Evolutionary conservation across 2,797 vertebrate species (phyloP).

Genomic region (Mycteria americana): DNA sequence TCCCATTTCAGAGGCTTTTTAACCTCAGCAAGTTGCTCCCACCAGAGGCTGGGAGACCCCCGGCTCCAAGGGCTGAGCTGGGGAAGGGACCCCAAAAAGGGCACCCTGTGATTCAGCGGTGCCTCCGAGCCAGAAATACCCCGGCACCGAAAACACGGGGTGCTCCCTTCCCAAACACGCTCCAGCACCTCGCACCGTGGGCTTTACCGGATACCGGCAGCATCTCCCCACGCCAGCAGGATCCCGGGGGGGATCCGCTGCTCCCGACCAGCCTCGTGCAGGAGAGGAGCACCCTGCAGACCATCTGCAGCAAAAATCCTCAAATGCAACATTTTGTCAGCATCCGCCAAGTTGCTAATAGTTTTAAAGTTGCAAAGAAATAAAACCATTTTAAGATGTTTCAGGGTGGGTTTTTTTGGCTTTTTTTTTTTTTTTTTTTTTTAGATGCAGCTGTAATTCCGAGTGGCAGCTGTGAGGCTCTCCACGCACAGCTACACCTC

Average conservation of each 20-base stretch:
- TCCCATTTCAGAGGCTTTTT: background rate
- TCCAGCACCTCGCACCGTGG: background rate
- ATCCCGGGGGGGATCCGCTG: background rate
- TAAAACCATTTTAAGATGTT: background rate
- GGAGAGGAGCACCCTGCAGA: rapidly evolving
- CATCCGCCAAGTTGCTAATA: background rate
- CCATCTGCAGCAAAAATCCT: background rate
- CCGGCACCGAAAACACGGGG: rapidly evolving
- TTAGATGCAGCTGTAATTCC: background rate
- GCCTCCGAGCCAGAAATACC: background rate
- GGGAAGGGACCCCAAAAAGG: background rate
- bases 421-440: background rate
- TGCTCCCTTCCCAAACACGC: background rate
- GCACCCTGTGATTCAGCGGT: rapidly evolving
- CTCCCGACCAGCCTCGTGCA: background rate
- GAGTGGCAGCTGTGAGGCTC: background rate
- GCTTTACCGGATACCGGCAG: background rate
- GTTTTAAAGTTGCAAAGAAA: background rate
- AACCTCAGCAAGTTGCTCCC: background rate
- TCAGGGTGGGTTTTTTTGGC: rapidly evolving
- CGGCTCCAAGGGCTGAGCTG: background rate
- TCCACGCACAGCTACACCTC: background rate
- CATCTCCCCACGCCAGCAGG: background rate
- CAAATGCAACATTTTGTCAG: rapidly evolving
- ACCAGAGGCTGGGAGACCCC: background rate